These are phyloP conservation scores for Apodemia mormo DNA, from an alignment of 2,888 invertebrate species.

Conservation along the genomic window DNA sequence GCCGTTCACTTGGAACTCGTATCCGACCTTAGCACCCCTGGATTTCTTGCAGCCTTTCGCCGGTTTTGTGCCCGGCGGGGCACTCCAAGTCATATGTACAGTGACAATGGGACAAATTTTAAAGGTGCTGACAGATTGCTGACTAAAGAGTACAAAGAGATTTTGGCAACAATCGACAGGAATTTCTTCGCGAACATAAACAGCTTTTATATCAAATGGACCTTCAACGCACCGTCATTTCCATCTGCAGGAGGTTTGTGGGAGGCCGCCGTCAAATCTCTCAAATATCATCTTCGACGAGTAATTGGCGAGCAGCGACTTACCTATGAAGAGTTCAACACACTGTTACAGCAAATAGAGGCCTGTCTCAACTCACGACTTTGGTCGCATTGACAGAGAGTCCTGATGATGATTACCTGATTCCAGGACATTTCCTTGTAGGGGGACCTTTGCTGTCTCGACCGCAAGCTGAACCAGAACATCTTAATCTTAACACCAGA, in stretches of 20 bases:
- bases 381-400: background rate
- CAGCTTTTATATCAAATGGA: background rate
- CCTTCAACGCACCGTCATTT: background rate
- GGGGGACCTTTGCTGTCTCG: slow-evolving; percentile 13
- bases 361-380: slow-evolving; percentile 5
- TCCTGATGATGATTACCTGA: slow-evolving; percentile 10
- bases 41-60: slow-evolving; percentile 22
- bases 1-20: slow-evolving; percentile 14
- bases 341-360: background rate
- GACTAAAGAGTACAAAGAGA: background rate
- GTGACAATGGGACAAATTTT: too few species aligned
- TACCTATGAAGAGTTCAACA: slow-evolving; percentile 1
- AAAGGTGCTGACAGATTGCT: too few species aligned
- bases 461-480: background rate
- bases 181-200: background rate
- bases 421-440: slow-evolving; percentile 8
- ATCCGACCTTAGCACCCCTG: slow-evolving; percentile 23
- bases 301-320: too few species aligned
- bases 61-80: slow-evolving; percentile 19
- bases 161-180: background rate
- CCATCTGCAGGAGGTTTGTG: too few species aligned
- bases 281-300: too few species aligned
- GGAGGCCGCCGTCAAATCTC: too few species aligned
- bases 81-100: background rate
- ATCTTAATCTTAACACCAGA: background rate